Evolutionary conservation across 2,113 vertebrate species (phyloP).

Genomic region (Cynocephalus volans): DNA sequence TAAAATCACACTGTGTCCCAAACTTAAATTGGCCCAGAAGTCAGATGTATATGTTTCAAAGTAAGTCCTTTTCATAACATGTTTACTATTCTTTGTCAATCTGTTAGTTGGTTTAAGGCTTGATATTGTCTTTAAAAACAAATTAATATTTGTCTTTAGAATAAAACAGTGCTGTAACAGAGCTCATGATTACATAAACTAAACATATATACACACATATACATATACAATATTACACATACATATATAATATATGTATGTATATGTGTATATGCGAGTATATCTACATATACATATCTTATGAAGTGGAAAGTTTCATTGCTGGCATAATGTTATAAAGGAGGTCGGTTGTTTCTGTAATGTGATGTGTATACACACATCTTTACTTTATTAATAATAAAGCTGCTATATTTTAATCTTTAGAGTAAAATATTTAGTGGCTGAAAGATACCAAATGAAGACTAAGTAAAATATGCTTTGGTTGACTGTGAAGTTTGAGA

Average conservation of each 20-base stretch:
- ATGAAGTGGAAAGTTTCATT: background rate
- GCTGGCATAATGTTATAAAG: background rate
- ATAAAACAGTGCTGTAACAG: background rate
- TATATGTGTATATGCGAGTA: background rate
- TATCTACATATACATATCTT: too few relatives aligned
- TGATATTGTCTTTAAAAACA: slow-evolving; percentile 35
- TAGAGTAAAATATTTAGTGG: background rate
- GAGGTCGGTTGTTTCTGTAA: background rate
- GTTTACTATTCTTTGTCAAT: background rate
- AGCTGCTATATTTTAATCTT: background rate
- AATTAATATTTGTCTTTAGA: slow-evolving; percentile 19
- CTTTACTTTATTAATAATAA: slow-evolving; percentile 20
- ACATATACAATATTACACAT: background rate
- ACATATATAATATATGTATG: background rate
- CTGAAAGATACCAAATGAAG: background rate
- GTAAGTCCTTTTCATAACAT: background rate
- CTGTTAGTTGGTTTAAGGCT: background rate
- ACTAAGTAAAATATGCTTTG: background rate
- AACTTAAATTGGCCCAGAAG: slow-evolving; percentile 38
- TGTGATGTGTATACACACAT: background rate
- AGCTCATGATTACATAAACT: background rate
- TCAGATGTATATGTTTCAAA: slow-evolving; percentile 54
- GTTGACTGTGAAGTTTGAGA: background rate
- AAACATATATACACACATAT: too few relatives aligned
- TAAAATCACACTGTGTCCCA: slow-evolving; percentile 42